Conservation (phyloP, 2,797 vertebrate genomes). For the Thunnus albacares region DNA sequence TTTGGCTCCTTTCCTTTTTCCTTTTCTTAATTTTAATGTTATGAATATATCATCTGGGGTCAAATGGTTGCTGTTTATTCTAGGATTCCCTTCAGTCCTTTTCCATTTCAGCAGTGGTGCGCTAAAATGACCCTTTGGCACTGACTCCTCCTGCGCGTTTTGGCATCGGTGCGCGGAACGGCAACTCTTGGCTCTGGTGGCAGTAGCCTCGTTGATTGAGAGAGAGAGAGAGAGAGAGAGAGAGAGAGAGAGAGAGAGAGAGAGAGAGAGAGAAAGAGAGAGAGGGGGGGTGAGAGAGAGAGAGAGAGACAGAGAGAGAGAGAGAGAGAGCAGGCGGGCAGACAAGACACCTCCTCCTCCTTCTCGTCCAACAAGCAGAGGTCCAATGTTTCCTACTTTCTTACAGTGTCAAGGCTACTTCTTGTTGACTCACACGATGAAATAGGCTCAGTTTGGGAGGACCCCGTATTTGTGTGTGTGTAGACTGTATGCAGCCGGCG, state of each 20-base stretch:
- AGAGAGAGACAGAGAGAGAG: constrained; percentile 78
- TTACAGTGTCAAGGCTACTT: constrained; percentile 78
- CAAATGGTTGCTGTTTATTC: constrained; percentile 62
- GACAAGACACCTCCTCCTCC: constrained; percentile 85
- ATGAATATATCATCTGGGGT: constrained; percentile 67
- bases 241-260: constrained; percentile 42
- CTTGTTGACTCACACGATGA: constrained; percentile 91
- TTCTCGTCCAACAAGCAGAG: constrained; percentile 84
- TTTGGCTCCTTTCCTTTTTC: constrained; percentile 42
- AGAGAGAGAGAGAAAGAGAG: constrained; percentile 83
- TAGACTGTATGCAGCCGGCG: constrained; percentile 64
- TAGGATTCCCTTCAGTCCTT: constrained; percentile 85
- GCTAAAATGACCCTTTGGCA: constrained; percentile 86
- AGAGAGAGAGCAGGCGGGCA: constrained; percentile 80
- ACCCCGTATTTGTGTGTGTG: constrained; percentile 90
- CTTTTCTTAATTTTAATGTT: constrained; percentile 54
- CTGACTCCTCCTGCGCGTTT: constrained; percentile 83
- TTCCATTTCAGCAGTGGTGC: constrained; percentile 78
- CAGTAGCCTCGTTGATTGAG: constrained; percentile 77
- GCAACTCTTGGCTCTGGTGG: constrained; percentile 91
- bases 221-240: constrained; percentile 63
- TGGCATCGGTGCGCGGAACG: constrained; percentile 90
- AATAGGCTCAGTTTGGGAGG: constrained; percentile 91
- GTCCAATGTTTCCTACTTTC: constrained; percentile 87
- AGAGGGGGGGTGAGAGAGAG: constrained; percentile 50